Evolutionary conservation across 1,140 invertebrate species (phyloP).

Genomic region (Drosophila sulfurigaster): DNA sequence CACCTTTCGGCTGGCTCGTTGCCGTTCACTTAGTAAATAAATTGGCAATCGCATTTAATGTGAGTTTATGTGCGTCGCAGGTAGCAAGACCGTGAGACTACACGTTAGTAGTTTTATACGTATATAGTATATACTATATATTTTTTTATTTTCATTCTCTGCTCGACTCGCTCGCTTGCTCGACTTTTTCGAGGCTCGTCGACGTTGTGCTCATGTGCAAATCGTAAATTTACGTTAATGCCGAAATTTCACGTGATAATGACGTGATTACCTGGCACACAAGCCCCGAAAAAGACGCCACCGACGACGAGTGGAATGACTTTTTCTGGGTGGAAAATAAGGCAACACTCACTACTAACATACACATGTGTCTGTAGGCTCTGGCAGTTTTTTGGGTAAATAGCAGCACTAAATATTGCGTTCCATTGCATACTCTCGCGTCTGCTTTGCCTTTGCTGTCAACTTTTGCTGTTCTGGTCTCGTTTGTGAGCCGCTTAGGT

Average conservation of each 20-base stretch:
- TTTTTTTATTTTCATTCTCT: conserved; percentile 26
- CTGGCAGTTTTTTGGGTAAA: conserved; percentile 32
- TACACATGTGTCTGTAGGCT: conserved; percentile 6
- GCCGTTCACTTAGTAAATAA: conserved; percentile 81
- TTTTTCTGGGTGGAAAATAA: neutral
- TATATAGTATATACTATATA: conserved; percentile 21
- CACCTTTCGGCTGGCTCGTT: conserved; percentile 37
- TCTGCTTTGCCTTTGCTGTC: conserved; percentile 20
- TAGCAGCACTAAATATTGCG: conserved; percentile 49
- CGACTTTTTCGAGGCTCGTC: conserved; percentile 28
- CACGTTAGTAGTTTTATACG: conserved; percentile 46
- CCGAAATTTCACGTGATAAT: conserved; percentile 84
- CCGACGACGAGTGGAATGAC: neutral
- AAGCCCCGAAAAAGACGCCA: conserved; percentile 38
- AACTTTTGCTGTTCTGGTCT: conserved; percentile 19
- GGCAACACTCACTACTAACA: conserved; percentile 1
- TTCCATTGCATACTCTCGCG: conserved; percentile 57
- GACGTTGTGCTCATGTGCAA: conserved; percentile 75
- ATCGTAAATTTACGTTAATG: conserved; percentile 83
- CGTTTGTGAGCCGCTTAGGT: conserved; percentile 30
- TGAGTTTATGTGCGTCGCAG: conserved; percentile 81
- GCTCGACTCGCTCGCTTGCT: conserved; percentile 7
- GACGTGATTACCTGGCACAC: conserved; percentile 80
- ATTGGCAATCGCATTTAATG: conserved; percentile 84
- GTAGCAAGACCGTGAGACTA: conserved; percentile 33